phyloP scores from a whole-genome alignment of 2,113 vertebrate genomes.

The Semnopithecus entellus region DNA sequence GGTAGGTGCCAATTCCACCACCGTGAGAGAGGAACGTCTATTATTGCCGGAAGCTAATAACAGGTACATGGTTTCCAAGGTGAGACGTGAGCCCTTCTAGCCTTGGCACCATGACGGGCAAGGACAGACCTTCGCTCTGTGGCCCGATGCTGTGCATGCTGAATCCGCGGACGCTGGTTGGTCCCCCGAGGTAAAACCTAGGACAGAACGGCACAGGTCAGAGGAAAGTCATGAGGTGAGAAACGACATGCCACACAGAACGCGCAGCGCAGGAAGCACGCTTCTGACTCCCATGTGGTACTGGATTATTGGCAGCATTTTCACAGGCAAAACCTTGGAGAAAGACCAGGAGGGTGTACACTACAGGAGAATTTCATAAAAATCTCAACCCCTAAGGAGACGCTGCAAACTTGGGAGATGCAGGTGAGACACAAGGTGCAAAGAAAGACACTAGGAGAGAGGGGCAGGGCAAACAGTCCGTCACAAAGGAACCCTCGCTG shows the following conservation, averaged over 20 bases:
- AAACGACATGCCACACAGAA: accelerated
- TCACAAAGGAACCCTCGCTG: accelerated
- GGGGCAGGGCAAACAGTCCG: accelerated
- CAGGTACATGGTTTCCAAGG: accelerated
- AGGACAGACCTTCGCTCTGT: constrained; percentile 94
- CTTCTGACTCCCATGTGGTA: accelerated
- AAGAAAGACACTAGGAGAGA: too few species aligned
- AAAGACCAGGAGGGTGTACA: accelerated
- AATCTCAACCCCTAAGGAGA: too few species aligned
- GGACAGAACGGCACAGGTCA: accelerated
- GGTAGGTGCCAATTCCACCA: accelerated
- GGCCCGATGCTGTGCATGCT: constrained; percentile 99
- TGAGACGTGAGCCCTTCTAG: accelerated
- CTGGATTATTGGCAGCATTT: accelerated
- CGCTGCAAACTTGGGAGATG: not conserved
- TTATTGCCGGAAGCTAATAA: accelerated
- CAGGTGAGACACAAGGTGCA: not conserved
- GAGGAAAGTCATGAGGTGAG: not conserved
- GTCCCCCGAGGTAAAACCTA: constrained; percentile 97
- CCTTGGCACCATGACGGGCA: accelerated
- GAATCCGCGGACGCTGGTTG: constrained; percentile 96
- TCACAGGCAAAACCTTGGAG: accelerated
- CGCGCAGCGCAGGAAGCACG: accelerated
- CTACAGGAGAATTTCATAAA: accelerated
- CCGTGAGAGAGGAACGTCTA: accelerated